Evolutionary conservation across 2,797 vertebrate species (phyloP).

Genomic region (Neosalanx taihuensis): DNA sequence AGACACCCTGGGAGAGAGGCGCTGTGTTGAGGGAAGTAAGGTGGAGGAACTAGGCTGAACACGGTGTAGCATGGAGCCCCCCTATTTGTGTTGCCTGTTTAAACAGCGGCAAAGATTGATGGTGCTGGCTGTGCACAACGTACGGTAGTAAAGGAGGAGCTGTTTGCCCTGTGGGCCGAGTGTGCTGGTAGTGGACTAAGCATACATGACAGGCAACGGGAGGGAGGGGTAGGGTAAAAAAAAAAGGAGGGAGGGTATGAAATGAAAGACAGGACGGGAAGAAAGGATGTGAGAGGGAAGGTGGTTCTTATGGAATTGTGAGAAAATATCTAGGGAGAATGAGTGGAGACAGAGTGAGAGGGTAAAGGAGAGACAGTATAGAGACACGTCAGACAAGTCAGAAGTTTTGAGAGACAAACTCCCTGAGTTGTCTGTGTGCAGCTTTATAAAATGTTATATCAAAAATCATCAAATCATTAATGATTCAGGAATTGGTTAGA

Average conservation of each 20-base stretch:
- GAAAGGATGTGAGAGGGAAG: constrained; percentile 27
- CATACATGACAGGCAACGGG: not conserved
- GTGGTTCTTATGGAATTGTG: not conserved
- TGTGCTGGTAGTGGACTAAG: not conserved
- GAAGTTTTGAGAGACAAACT: too few relatives aligned
- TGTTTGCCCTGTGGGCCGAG: constrained; percentile 4
- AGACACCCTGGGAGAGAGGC: not conserved
- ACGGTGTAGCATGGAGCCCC: not conserved
- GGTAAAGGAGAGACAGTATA: constrained; percentile 15
- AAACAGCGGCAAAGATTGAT: constrained; percentile 22
- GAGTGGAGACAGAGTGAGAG: constrained; percentile 24
- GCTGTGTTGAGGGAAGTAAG: not conserved
- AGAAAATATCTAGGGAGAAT: too few relatives aligned
- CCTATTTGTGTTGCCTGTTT: constrained; percentile 20
- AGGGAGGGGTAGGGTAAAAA: constrained; percentile 15
- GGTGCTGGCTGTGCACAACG: not conserved
- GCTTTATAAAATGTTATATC: too few relatives aligned
- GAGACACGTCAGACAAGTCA: not conserved
- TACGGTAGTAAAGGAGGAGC: constrained; percentile 10
- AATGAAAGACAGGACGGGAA: not conserved
- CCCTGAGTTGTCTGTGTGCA: too few relatives aligned
- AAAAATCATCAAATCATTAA: constrained; percentile 15
- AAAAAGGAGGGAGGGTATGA: constrained; percentile 2
- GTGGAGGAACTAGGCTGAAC: constrained; percentile 5
- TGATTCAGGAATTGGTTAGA: constrained; percentile 19